phyloP scores from a whole-genome alignment of 2,797 vertebrate genomes.

The Ficedula albicollis region DNA sequence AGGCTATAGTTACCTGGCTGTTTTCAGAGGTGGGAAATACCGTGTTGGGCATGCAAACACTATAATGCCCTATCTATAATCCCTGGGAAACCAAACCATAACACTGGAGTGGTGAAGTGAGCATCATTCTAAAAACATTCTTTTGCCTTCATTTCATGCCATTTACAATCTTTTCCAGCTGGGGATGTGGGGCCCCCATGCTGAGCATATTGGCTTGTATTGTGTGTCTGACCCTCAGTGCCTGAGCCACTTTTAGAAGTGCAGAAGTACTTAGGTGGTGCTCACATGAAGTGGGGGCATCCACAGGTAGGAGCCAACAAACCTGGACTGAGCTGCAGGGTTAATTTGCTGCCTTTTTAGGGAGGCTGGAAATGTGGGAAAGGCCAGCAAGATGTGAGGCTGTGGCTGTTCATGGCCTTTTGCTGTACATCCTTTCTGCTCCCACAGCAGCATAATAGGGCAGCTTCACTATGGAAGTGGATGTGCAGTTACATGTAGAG shows the following conservation, averaged over 20 bases:
- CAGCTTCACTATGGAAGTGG: background rate
- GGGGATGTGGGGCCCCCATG: background rate
- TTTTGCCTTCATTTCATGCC: background rate
- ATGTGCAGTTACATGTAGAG: accelerated
- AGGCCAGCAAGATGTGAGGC: background rate
- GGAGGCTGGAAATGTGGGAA: background rate
- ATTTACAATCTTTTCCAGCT: background rate
- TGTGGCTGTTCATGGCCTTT: accelerated
- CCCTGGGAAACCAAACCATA: background rate
- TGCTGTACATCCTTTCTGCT: background rate
- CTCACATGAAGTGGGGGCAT: background rate
- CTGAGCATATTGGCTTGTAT: background rate
- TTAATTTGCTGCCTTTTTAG: background rate
- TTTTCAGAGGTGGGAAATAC: background rate
- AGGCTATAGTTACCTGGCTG: background rate
- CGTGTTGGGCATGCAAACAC: background rate
- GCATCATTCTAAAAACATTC: background rate
- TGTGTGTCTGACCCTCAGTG: background rate
- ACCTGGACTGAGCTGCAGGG: background rate
- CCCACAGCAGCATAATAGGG: accelerated
- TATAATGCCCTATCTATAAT: accelerated
- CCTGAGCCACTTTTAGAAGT: background rate
- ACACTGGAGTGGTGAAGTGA: background rate
- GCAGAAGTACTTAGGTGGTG: background rate
- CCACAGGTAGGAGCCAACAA: background rate